phyloP scores from a whole-genome alignment of 2,888 invertebrate species.

The Carterocephalus palaemon region DNA sequence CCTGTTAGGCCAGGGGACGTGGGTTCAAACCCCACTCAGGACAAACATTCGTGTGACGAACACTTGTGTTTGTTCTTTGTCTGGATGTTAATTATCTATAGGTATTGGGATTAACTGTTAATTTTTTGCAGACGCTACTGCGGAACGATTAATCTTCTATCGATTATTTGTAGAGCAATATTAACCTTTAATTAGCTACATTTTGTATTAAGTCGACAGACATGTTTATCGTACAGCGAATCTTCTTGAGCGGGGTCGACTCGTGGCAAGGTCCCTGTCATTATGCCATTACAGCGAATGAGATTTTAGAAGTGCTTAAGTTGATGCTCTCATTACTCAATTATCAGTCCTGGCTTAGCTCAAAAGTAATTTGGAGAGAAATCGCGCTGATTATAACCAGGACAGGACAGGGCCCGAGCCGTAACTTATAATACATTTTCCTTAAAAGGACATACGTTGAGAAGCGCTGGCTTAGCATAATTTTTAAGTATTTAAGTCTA shows the following conservation, averaged over 20 bases:
- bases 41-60: too few species aligned
- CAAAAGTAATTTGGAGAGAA: neutral
- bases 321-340: slow-evolving; percentile 10
- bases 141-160: slow-evolving; percentile 11
- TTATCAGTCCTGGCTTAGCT: slow-evolving; percentile 6
- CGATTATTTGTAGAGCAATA: slow-evolving; percentile 18
- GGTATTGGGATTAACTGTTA: slow-evolving; percentile 18
- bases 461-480: too few species aligned
- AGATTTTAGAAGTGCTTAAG: slow-evolving; percentile 15
- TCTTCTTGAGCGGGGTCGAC: neutral
- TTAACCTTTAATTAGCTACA: slow-evolving; percentile 21
- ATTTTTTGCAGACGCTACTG: slow-evolving; percentile 12
- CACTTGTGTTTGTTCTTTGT: too few species aligned
- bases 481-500: too few species aligned
- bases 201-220: slow-evolving; percentile 14
- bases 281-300: slow-evolving; percentile 17
- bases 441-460: too few species aligned
- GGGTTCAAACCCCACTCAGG: too few species aligned
- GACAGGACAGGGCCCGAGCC: slow-evolving; percentile 4
- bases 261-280: slow-evolving; percentile 10
- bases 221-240: slow-evolving; percentile 9
- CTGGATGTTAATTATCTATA: slow-evolving; percentile 5
- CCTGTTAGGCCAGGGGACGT: too few species aligned
- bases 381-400: neutral
- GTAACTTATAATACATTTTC: neutral